Evolutionary conservation across 2,888 invertebrate genomes (phyloP), one percentile per base, ranked within the genome.

Genomic region (Megamerina dolium): DNA sequence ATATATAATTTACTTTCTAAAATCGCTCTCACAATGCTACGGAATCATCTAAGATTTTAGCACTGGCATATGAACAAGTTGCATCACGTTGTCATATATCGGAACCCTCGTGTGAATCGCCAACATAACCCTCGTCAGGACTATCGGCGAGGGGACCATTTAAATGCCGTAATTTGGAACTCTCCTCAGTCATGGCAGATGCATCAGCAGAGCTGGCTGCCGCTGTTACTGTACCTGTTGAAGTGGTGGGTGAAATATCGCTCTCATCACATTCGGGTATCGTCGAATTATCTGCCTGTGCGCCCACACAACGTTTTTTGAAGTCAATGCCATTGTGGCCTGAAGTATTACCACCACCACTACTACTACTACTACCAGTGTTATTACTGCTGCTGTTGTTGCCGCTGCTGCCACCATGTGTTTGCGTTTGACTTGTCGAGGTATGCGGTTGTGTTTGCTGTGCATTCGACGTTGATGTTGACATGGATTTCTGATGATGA

Each of bases 111-210:
- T 73, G 75, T 20, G 73, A 76, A 56, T 88, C 89, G 29, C 88
- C 89, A 41, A 87, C 89, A 68, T 89, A 89, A 14, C 88, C 89
- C 70, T 89, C 89, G 65, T 89, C 89, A 27, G 88, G 87, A 70
- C 87, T 88, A 61, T 88, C 88, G 14, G 85, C 83, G 57, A 77
- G 56, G n/a, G 73, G 73, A 36, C 70, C 70, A 29, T 65, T 64
- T 39, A 73, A 55, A 50, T 73, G 70, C 53, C 74, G 63, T 72
- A 78, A 56, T 74, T 75, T 68, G 72, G 77, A 55, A 70, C 70
- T 53, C 73, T 76, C 58, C 27, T 59, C 51, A 12, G 36, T 45
- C 17, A 16, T 39, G 12, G 16, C 35, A n/a, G 23, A 32, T 12
- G 39, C 42, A 13, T 43, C 43, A 12, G 51, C 41, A 14, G 52